phyloP scores from a whole-genome alignment of 2,113 vertebrate species.

The Peromyscus maniculatus region DNA sequence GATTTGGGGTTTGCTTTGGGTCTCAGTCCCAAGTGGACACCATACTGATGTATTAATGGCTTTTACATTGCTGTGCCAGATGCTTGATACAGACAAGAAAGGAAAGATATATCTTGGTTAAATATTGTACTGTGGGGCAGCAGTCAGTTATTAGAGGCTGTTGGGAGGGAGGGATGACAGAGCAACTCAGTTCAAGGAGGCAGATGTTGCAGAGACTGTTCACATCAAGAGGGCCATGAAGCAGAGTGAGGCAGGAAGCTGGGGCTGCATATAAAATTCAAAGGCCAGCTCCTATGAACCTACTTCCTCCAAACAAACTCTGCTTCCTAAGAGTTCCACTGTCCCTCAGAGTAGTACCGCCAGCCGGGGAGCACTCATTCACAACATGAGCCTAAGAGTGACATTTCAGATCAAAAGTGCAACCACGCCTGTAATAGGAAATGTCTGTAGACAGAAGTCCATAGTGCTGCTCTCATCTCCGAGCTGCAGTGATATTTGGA shows the following conservation, averaged over 20 bases:
- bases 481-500: slow-evolving; percentile 14
- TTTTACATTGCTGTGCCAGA: not conserved
- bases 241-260: not conserved
- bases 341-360: too few species aligned
- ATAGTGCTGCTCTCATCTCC: not conserved
- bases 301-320: not conserved
- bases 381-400: not conserved
- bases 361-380: too few species aligned
- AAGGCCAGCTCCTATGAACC: not conserved
- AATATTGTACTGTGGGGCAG: not conserved
- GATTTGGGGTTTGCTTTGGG: not conserved
- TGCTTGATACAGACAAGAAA: not conserved
- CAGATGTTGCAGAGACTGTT: not conserved
- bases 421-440: not conserved
- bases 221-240: not conserved
- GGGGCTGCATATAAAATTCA: not conserved
- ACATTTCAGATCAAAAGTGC: not conserved
- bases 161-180: not conserved
- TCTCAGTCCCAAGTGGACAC: not conserved
- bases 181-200: not conserved
- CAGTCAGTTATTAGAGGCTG: not conserved
- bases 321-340: not conserved
- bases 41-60: not conserved
- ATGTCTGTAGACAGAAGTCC: not conserved
- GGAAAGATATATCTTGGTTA: not conserved